Conservation (phyloP, 1,140 invertebrate species). For the Trachymyrmex cornetzi region DNA sequence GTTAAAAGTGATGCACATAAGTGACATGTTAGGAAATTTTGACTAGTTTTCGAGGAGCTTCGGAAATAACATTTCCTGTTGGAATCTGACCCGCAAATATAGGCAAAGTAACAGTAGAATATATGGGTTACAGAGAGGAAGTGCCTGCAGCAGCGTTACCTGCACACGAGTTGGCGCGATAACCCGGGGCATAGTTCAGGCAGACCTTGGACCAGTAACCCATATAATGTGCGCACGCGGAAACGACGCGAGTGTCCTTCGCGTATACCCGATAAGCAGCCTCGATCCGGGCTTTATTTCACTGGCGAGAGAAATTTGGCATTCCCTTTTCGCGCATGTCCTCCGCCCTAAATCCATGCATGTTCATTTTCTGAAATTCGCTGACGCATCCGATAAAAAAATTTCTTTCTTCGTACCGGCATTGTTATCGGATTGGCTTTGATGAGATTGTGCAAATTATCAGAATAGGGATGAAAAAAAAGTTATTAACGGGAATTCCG, state of each 20-base stretch:
- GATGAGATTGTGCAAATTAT: background rate
- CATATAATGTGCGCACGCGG: slow-evolving; percentile 65
- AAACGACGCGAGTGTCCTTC: slow-evolving; percentile 70
- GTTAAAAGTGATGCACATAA: background rate
- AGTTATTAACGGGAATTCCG: background rate
- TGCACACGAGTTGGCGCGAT: slow-evolving; percentile 59
- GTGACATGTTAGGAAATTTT: background rate
- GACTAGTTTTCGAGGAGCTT: background rate
- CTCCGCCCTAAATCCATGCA: background rate
- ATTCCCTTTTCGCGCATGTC: background rate
- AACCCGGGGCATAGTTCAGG: slow-evolving; percentile 66
- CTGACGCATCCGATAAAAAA: slow-evolving; percentile 19
- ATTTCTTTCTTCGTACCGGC: background rate
- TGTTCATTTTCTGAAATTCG: slow-evolving; percentile 15
- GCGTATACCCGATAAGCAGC: slow-evolving; percentile 65
- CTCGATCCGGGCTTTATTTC: slow-evolving; percentile 2
- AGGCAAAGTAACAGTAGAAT: slow-evolving; percentile 1
- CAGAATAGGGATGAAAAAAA: background rate
- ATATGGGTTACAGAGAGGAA: slow-evolving; percentile 71
- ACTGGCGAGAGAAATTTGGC: slow-evolving; percentile 17
- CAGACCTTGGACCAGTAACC: slow-evolving; percentile 76
- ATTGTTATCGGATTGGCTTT: slow-evolving; percentile 23
- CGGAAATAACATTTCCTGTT: background rate
- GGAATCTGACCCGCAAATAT: slow-evolving; percentile 14
- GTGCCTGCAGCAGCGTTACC: slow-evolving; percentile 65